Evolutionary conservation across 1,140 invertebrate species (phyloP), one percentile per base, ranked within the genome.

Genomic region (Brachionus asplanchnoidis): DNA sequence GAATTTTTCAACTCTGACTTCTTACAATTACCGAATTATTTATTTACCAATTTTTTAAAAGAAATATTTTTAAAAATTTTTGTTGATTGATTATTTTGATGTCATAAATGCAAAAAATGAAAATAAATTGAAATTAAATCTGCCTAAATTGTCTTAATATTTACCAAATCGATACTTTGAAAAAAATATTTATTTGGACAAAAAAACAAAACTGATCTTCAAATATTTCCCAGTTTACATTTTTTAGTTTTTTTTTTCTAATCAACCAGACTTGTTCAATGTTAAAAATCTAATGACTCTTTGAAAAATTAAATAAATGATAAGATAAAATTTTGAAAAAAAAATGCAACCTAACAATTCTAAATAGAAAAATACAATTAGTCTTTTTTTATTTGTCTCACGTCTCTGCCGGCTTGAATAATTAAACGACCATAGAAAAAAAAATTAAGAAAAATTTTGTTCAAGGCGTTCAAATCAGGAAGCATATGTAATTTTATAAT

Each of bases 401-500:
- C 68, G 32, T 40, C 9, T 42, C n/a, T 32, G 7, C 11, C 46
- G 40, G 73, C 70, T 65, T 40, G 14, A 44, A 8, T n/a, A 60
- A 82, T 32, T 23, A 65, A 26, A 14, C 85, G 42, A 40, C 40
- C 20, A 23, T 7, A n/a, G 8, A 23, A 12, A 42, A n/a, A 20
- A 60, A 77, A 17, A 36, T 17, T 70, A 77, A 44, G 68, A 78
- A 28, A 66, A 11, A 60, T 83, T 70, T 85, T 20, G 50, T 77
- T 28, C 14, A 26, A 89, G 88, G 86, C 85, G 9, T 87, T 88
- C n/a, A 85, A 75, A 14, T 85, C 85, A n/a, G 88, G 89, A 3
- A 88, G 87, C 66, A 88, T 90, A 60, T 86, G 87, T 80, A 90
- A 89, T 86, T 90, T 87, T 85, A 86, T 90, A 4, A 83, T 89